Evolutionary conservation across 2,797 vertebrate species (phyloP).

Genomic region (Echeneis naucrates): DNA sequence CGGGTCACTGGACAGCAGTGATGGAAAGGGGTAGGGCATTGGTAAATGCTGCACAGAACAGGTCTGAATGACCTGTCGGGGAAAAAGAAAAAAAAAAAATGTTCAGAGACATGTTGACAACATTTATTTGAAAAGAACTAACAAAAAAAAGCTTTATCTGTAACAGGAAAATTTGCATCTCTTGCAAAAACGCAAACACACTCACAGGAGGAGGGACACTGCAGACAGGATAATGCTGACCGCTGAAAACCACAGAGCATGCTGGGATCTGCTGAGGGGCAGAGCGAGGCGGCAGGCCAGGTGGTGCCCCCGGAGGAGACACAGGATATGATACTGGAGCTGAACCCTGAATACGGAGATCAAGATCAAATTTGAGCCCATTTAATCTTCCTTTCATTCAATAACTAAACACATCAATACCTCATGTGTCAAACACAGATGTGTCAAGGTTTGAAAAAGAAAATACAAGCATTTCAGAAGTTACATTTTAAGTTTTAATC

Average conservation of each 20-base stretch:
- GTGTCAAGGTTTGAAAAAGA: too few species aligned
- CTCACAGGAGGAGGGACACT: slow-evolving; percentile 86
- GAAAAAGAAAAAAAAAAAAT: slow-evolving; percentile 22
- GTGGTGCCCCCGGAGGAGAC: slow-evolving; percentile 89
- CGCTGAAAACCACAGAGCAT: slow-evolving; percentile 95
- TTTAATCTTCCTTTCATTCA: background rate
- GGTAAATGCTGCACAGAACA: slow-evolving; percentile 98
- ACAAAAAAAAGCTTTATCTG: background rate
- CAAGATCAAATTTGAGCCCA: slow-evolving; percentile 27
- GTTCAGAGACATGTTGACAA: too few species aligned
- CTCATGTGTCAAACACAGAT: background rate
- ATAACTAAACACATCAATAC: background rate
- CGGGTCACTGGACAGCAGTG: slow-evolving; percentile 94
- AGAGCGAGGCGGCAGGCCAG: slow-evolving; percentile 89
- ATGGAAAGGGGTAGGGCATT: slow-evolving; percentile 95
- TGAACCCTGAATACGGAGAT: slow-evolving; percentile 81
- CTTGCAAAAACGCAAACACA: slow-evolving; percentile 30
- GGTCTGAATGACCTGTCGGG: slow-evolving; percentile 91
- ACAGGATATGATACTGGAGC: slow-evolving; percentile 92
- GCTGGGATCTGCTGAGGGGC: slow-evolving; percentile 91
- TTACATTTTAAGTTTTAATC: background rate
- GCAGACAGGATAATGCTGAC: slow-evolving; percentile 91
- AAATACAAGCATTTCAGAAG: background rate
- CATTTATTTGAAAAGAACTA: background rate
- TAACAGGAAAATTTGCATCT: background rate